Conservation (phyloP, 2,797 vertebrate species). For the Vespertilio murinus region DNA sequence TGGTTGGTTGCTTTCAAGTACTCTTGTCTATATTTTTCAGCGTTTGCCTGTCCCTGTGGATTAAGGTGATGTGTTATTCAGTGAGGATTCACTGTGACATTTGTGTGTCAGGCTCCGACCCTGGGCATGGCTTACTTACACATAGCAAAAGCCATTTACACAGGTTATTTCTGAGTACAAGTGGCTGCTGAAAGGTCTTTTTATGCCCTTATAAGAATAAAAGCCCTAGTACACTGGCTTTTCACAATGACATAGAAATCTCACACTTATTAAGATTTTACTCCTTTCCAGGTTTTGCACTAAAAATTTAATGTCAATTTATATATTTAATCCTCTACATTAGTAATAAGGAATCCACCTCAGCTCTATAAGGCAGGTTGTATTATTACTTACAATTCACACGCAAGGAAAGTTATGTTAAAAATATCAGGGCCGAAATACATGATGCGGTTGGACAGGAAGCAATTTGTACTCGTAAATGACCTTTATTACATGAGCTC, state of each 20-base stretch:
- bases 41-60: background rate
- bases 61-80: background rate
- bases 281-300: background rate
- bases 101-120: slow-evolving; percentile 43
- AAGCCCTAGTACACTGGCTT: background rate
- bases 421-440: background rate
- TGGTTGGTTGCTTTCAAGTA: background rate
- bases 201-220: background rate
- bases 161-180: background rate
- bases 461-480: background rate
- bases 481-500: background rate
- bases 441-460: background rate
- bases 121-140: slow-evolving; percentile 18
- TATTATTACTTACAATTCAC: background rate
- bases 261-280: background rate
- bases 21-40: background rate
- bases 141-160: background rate
- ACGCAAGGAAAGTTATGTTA: background rate
- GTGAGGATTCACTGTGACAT: background rate
- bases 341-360: background rate
- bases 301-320: background rate
- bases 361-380: background rate
- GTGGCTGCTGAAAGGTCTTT: background rate
- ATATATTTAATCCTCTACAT: background rate
- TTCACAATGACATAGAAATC: background rate